Percentiles rank a stretch among this genome's conserved stretches.
Conservation (phyloP, 2,888 invertebrate species). For the Volucella inflata region DNA sequence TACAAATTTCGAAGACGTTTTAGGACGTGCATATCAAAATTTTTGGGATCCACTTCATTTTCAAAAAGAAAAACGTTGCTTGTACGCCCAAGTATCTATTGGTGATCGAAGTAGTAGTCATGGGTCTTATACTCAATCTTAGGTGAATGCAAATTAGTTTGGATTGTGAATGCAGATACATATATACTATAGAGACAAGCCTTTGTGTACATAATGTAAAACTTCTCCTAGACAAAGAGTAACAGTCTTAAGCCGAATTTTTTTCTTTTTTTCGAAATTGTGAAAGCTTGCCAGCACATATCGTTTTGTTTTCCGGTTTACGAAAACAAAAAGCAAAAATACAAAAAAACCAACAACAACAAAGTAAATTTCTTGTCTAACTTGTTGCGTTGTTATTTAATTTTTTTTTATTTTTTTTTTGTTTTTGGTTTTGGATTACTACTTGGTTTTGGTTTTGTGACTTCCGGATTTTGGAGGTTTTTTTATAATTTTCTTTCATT, state of each 20-base stretch:
- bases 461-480: constrained; percentile 44
- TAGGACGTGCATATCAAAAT: constrained; percentile 41
- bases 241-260: constrained; percentile 46
- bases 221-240: background rate
- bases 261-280: constrained; percentile 17
- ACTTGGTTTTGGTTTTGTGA: constrained; percentile 16
- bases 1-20: constrained; percentile 34
- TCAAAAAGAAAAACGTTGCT: background rate
- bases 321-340: constrained; percentile 23
- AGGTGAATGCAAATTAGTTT: constrained; percentile 55
- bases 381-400: constrained; percentile 42
- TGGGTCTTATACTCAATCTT: constrained; percentile 19
- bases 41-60: background rate
- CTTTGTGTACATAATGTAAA: constrained; percentile 9
- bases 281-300: constrained; percentile 54
- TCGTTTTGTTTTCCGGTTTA: constrained; percentile 50
- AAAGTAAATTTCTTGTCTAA: constrained; percentile 38
- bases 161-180: constrained; percentile 13
- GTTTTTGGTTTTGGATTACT: constrained; percentile 16
- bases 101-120: constrained; percentile 10
- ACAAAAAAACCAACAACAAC: background rate
- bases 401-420: background rate
- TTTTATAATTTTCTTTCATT: constrained; percentile 12
- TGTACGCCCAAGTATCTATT: background rate
- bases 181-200: background rate